Evolutionary conservation across 1,140 invertebrate genomes (phyloP).

Genomic region (Drosophila ogumai): DNA sequence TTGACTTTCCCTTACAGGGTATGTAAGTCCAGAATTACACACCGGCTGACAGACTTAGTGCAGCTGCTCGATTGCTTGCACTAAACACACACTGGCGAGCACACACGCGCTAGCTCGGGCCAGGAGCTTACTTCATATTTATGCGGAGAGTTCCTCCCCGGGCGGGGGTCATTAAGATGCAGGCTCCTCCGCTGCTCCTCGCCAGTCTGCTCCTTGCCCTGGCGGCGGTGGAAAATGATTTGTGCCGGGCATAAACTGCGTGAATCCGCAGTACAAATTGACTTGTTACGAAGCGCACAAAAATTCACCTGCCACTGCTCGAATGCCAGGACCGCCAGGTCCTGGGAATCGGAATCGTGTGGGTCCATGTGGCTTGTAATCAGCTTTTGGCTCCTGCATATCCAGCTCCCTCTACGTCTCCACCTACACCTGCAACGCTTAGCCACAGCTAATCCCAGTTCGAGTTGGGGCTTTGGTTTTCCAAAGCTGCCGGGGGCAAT

Average conservation of each 20-base stretch:
- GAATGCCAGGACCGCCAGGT: not conserved
- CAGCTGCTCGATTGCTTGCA: constrained; percentile 55
- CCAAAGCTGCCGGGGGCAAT: constrained; percentile 48
- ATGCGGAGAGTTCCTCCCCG: constrained; percentile 35
- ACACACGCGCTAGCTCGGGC: constrained; percentile 9
- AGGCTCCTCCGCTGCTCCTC: constrained; percentile 5
- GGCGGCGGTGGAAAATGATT: constrained; percentile 57
- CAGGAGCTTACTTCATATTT: constrained; percentile 55
- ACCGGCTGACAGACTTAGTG: constrained; percentile 39
- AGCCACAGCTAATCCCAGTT: constrained; percentile 50
- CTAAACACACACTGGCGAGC: constrained; percentile 24
- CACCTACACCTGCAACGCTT: constrained; percentile 23
- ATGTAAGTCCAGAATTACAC: constrained; percentile 35
- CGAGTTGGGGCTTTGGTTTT: constrained; percentile 28
- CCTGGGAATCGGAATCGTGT: not conserved
- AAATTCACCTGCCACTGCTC: constrained; percentile 20
- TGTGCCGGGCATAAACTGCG: constrained; percentile 62
- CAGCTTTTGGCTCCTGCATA: constrained; percentile 44
- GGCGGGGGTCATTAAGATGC: constrained; percentile 57
- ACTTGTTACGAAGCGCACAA: constrained; percentile 53
- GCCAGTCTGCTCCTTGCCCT: no score
- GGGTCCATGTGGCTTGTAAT: constrained; percentile 37
- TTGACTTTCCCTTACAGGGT: constrained; percentile 33
- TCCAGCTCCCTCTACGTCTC: not conserved
- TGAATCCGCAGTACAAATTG: constrained; percentile 69